Percentiles rank a stretch among this genome's conserved stretches.
phyloP scores from a whole-genome alignment of 2,888 invertebrate species.

The Camponotus fellah region DNA sequence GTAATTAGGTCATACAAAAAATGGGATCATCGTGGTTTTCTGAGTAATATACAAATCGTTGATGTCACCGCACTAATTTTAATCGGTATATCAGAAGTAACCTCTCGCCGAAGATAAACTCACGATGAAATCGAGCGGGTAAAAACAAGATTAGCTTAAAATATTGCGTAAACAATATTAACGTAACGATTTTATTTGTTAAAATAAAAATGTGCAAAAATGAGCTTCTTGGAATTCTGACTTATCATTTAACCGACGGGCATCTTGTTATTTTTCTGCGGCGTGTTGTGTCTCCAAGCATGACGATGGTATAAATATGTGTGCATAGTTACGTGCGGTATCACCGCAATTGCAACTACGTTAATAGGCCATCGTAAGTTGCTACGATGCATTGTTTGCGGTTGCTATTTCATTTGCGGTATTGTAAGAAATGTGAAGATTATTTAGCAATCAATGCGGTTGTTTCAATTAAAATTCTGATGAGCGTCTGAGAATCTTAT shows the following conservation, averaged over 20 bases:
- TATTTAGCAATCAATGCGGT: background rate
- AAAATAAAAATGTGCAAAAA: slow-evolving; percentile 11
- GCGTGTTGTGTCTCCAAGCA: background rate
- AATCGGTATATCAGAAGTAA: slow-evolving; percentile 48
- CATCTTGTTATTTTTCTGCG: slow-evolving; percentile 10
- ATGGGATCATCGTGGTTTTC: slow-evolving; percentile 51
- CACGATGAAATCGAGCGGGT: background rate
- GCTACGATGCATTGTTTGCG: slow-evolving; percentile 22
- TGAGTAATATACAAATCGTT: slow-evolving; percentile 53
- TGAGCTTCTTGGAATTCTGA: slow-evolving; percentile 8
- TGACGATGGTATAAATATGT: slow-evolving; percentile 14
- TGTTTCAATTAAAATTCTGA: background rate
- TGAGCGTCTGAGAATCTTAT: background rate
- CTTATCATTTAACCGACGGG: background rate
- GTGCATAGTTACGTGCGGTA: slow-evolving; percentile 11
- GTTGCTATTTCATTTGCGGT: slow-evolving; percentile 25
- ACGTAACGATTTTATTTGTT: background rate
- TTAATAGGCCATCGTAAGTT: slow-evolving; percentile 12
- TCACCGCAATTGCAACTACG: slow-evolving; percentile 20
- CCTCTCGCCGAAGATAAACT: slow-evolving; percentile 56
- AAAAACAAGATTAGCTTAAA: slow-evolving; percentile 63
- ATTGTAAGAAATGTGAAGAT: background rate
- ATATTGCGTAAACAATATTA: slow-evolving; percentile 23
- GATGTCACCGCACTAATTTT: slow-evolving; percentile 59
- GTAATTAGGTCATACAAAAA: slow-evolving; percentile 68